Evolutionary conservation across 53 echinoderm and acorn worm species (phyloP).

Genomic region (Paracentrotus lividus): DNA sequence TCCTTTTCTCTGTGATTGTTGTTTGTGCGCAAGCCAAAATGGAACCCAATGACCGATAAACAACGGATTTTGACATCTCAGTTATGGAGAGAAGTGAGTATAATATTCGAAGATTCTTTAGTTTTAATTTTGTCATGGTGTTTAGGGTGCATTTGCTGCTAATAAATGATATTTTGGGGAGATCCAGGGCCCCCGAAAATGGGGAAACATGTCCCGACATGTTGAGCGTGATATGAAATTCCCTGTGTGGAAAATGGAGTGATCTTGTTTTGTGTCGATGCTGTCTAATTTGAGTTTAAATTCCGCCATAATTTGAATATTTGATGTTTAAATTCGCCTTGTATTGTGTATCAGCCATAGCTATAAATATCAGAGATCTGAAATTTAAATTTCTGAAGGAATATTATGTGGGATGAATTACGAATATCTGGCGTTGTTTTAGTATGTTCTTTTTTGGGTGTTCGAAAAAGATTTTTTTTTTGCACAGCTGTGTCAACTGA

Average conservation of each 20-base stretch:
- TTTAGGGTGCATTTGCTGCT: background rate
- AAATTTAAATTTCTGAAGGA: background rate
- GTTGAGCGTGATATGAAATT: background rate
- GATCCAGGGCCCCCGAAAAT: conserved; percentile 36
- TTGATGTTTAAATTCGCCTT: background rate
- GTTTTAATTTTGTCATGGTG: background rate
- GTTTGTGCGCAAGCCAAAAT: background rate
- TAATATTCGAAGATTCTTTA: background rate
- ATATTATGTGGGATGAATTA: background rate
- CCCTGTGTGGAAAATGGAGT: conserved; percentile 27
- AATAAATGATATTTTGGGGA: background rate
- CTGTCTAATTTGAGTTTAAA: conserved; percentile 17
- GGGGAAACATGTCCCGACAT: conserved; percentile 28
- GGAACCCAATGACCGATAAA: background rate
- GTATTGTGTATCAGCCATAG: background rate
- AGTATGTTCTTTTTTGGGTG: background rate
- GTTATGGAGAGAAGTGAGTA: conserved; percentile 57
- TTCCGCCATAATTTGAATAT: conserved; percentile 56
- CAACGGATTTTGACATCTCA: conserved; percentile 52
- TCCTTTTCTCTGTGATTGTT: conserved; percentile 34
- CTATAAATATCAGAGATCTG: conserved; percentile 7
- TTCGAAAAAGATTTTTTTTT: background rate
- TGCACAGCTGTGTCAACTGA: background rate
- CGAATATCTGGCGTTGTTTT: background rate
- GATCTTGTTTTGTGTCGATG: background rate